These are phyloP conservation scores for Empidonax alnorum DNA, from an alignment of 2,113 vertebrate genomes.

Conservation along the genomic window DNA sequence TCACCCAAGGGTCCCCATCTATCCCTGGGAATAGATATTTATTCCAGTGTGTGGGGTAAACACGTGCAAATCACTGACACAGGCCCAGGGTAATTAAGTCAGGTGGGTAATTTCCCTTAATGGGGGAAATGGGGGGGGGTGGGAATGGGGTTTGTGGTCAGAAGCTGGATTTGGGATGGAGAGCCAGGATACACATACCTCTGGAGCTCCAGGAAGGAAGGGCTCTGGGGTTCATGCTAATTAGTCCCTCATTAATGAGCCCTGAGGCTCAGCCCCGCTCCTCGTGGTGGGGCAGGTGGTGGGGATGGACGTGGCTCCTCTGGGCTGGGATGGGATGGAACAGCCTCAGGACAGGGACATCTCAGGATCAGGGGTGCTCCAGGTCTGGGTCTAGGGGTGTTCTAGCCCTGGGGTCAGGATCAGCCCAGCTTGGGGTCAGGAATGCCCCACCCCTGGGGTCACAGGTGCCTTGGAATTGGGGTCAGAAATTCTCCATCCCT, in stretches of 20 bases:
- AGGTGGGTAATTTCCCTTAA: background rate
- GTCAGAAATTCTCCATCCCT: background rate
- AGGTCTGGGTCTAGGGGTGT: background rate
- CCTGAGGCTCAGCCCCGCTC: background rate
- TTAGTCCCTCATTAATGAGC: background rate
- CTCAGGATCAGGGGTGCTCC: background rate
- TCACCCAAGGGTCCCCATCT: background rate
- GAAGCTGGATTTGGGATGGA: background rate
- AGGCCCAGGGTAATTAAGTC: background rate
- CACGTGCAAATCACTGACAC: background rate
- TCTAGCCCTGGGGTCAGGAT: background rate
- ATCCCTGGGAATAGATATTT: background rate
- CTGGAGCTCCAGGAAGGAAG: background rate
- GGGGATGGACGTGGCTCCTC: background rate
- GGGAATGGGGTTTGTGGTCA: background rate
- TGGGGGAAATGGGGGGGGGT: background rate
- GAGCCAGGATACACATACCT: accelerated
- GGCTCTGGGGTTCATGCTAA: background rate
- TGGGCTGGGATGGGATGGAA: background rate
- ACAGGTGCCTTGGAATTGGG: background rate
- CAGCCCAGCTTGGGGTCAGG: background rate
- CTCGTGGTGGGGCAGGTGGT: background rate
- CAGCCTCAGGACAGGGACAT: background rate
- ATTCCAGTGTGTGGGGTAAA: background rate
- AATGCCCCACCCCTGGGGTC: background rate